Evolutionary conservation across 2,113 vertebrate genomes (phyloP).

Genomic region (Serinus canaria): DNA sequence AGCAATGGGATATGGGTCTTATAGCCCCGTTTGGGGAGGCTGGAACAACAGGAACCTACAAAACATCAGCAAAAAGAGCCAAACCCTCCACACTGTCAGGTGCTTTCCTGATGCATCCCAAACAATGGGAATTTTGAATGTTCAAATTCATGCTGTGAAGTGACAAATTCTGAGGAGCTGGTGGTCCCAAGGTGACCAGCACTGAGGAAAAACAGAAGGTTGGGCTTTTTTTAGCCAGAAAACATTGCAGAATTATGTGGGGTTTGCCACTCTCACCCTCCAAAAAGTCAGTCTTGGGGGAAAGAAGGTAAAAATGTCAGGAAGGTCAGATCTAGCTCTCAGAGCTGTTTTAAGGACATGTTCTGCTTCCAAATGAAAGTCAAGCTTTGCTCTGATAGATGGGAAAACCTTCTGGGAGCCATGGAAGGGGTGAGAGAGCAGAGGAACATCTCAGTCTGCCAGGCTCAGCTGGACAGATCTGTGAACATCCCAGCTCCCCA

Average conservation of each 20-base stretch:
- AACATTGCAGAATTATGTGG: background rate
- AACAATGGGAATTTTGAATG: background rate
- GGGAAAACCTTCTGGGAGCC: background rate
- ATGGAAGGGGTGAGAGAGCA: background rate
- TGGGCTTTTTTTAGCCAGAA: background rate
- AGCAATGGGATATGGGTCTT: background rate
- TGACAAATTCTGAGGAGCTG: background rate
- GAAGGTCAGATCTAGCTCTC: background rate
- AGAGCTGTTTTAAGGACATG: background rate
- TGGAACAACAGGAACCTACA: background rate
- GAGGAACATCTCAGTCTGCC: background rate
- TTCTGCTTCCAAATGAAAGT: rapidly evolving
- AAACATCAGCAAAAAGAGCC: background rate
- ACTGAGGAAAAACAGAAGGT: background rate
- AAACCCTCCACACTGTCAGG: background rate
- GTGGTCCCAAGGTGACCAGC: background rate
- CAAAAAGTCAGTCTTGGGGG: background rate
- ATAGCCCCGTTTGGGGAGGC: background rate
- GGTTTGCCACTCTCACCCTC: background rate
- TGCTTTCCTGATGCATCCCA: background rate
- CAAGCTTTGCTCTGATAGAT: background rate
- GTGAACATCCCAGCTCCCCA: background rate
- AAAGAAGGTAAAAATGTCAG: background rate
- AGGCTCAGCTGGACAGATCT: rapidly evolving
- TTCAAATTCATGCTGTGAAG: too few species aligned